Evolutionary conservation across 2,888 invertebrate species (phyloP), one percentile per base, ranked within the genome.

Genomic region (Tribolium freemani): DNA sequence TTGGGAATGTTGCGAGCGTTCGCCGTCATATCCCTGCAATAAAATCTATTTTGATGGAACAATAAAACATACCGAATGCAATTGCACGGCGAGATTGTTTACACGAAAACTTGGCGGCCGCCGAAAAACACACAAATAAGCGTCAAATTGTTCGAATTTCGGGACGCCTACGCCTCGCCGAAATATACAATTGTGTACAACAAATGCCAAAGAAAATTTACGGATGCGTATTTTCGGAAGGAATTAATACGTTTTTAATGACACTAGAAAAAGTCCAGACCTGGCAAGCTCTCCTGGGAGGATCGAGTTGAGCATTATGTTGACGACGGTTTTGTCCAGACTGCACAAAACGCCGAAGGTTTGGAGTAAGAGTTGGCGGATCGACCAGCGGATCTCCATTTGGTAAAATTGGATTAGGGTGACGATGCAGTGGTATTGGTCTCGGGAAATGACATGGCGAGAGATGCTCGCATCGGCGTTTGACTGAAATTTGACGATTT

Each of bases 381-480:
- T 92, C 0, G 93, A 92, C 95, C 95, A 95, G 75, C 95, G 88
- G 0, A 94, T 92, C 87, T 97, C 98, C 97, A 97, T 97, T 88
- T 98, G 98, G 86, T 97, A 98, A 88, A 96, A 98, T 82, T 96
- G 94, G 67, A 96, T 94, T 70, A 98, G 88, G 68, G 94, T 93
- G 48, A 93, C 91, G 13, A 97, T 93, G 78, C 93, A 94, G 72
- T 92, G 92, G 84, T 96, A 97, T 72, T 94, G 92, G 85, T 96
- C 94, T 79, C 92, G 91, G 76, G 93, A 93, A 82, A 98, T 89
- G 69, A 96, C 94, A 83, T 94, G 93, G 80, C 93, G 92, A 26
- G 94, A 94, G 71, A 96, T 94, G 81, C 93, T 94, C 63, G 94
- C 93, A 87, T 98, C 97, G 0, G 97, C 97, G 88, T 97, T 96